Percentiles rank a stretch among this genome's conserved stretches.
Conservation (phyloP, 1,140 invertebrate genomes). For the Drosophila ironensis region DNA sequence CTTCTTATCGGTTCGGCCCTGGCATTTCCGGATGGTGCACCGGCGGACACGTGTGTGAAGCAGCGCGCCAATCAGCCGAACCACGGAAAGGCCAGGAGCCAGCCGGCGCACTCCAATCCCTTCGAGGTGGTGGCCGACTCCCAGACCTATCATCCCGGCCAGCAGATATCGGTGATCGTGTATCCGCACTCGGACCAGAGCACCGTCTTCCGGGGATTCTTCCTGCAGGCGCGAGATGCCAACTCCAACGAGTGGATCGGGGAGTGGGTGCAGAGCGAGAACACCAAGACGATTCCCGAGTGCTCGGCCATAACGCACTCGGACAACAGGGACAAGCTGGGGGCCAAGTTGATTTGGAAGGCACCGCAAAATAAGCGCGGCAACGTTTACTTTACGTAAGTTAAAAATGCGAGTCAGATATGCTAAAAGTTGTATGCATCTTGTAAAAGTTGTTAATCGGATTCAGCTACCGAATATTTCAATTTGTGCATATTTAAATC, state of each 20-base stretch:
- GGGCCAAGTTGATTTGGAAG: conserved; percentile 88
- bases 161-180: conserved; percentile 83
- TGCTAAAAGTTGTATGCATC: neutral
- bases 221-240: conserved; percentile 89
- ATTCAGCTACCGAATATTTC: too few species aligned
- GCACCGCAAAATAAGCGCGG: conserved; percentile 86
- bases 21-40: conserved; percentile 89
- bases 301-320: conserved; percentile 91
- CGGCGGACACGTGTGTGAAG: conserved; percentile 89
- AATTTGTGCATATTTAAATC: too few species aligned
- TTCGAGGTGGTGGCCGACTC: conserved; percentile 86
- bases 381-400: conserved; percentile 91
- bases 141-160: conserved; percentile 85
- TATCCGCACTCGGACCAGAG: conserved; percentile 76
- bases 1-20: conserved; percentile 4
- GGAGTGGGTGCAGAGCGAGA: conserved; percentile 86
- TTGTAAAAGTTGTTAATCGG: too few species aligned
- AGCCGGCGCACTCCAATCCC: conserved; percentile 85
- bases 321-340: conserved; percentile 88
- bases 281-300: conserved; percentile 88
- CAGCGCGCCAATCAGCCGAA: conserved; percentile 88
- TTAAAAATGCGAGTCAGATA: conserved; percentile 9
- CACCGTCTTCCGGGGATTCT: conserved; percentile 88
- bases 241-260: conserved; percentile 88
- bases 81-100: conserved; percentile 87